Evolutionary conservation across 1,140 invertebrate species (phyloP).

Genomic region (Drosophila obscura): DNA sequence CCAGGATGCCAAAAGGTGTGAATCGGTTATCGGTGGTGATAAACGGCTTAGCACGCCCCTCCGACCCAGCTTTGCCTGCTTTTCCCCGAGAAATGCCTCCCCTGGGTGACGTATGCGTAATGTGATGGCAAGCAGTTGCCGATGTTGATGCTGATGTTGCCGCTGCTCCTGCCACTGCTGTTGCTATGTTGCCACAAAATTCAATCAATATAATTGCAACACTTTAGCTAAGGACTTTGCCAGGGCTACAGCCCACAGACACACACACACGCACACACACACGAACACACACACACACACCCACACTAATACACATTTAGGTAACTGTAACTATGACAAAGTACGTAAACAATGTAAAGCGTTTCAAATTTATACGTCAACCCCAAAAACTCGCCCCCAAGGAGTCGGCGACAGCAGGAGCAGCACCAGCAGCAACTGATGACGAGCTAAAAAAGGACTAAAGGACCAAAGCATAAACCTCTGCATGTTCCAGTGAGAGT

Average conservation of each 20-base stretch:
- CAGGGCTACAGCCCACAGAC: neutral
- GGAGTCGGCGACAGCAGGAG: constrained; percentile 39
- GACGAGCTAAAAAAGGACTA: constrained; percentile 42
- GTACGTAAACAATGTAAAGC: constrained; percentile 77
- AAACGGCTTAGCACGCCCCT: constrained; percentile 27
- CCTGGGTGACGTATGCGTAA: constrained; percentile 40
- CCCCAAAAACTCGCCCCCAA: constrained; percentile 55
- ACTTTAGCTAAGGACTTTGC: constrained; percentile 68
- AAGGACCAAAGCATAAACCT: constrained; percentile 36
- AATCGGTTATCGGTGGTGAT: constrained; percentile 31
- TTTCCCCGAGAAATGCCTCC: constrained; percentile 29
- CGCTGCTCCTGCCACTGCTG: constrained; percentile 1
- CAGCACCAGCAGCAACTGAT: constrained; percentile 40
- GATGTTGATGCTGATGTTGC: neutral
- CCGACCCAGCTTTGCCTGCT: constrained; percentile 6
- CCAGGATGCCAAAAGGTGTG: constrained; percentile 36
- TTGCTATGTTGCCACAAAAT: constrained; percentile 56
- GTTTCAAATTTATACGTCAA: constrained; percentile 73
- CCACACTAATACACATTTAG: constrained; percentile 1
- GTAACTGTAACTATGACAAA: constrained; percentile 64
- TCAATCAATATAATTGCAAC: constrained; percentile 81
- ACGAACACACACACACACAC: constrained; percentile 17
- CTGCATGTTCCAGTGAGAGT: neutral
- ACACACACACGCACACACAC: neutral
- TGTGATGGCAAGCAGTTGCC: constrained; percentile 25